Conservation (phyloP, 2,888 invertebrate species). For the Orgyia antiqua region DNA sequence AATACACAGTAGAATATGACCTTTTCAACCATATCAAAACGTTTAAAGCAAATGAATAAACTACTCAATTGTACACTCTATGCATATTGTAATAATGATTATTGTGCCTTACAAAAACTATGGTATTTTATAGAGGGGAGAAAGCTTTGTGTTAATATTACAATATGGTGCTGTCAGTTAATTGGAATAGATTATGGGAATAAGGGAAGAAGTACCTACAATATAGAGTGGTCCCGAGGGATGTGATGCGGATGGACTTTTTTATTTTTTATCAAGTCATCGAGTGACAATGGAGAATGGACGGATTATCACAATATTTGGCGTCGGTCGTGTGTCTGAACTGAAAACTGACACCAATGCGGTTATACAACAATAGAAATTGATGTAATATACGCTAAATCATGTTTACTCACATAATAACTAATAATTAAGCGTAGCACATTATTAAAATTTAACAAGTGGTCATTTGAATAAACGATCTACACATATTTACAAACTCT, state of each 20-base stretch:
- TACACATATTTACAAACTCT: no score
- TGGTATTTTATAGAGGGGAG: slow-evolving; percentile 42
- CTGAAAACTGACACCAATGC: slow-evolving; percentile 55
- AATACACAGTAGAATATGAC: slow-evolving; percentile 48
- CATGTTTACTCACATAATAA: slow-evolving; percentile 39
- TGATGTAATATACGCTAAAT: slow-evolving; percentile 33
- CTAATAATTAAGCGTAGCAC: no score
- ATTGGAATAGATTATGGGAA: slow-evolving; percentile 79
- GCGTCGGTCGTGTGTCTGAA: slow-evolving; percentile 54
- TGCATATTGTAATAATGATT: slow-evolving; percentile 11
- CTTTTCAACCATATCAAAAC: slow-evolving; percentile 47
- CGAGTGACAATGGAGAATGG: slow-evolving; percentile 60
- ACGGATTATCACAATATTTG: slow-evolving; percentile 76
- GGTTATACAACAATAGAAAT: slow-evolving; percentile 30
- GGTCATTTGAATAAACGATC: no score
- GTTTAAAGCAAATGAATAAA: slow-evolving; percentile 21
- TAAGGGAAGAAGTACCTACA: slow-evolving; percentile 60
- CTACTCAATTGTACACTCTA: slow-evolving; percentile 18
- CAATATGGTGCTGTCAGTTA: slow-evolving; percentile 78
- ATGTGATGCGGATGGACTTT: slow-evolving; percentile 40
- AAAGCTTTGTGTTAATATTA: slow-evolving; percentile 73
- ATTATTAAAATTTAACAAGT: no score
- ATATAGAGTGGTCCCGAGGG: slow-evolving; percentile 58
- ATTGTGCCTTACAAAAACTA: slow-evolving; percentile 18
- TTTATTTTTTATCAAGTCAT: slow-evolving; percentile 74